A percentile compares a stretch with the other conserved stretches of the same genome.
Evolutionary conservation across 2,888 invertebrate species (phyloP).

Genomic region (Drosophila nr. medialis): DNA sequence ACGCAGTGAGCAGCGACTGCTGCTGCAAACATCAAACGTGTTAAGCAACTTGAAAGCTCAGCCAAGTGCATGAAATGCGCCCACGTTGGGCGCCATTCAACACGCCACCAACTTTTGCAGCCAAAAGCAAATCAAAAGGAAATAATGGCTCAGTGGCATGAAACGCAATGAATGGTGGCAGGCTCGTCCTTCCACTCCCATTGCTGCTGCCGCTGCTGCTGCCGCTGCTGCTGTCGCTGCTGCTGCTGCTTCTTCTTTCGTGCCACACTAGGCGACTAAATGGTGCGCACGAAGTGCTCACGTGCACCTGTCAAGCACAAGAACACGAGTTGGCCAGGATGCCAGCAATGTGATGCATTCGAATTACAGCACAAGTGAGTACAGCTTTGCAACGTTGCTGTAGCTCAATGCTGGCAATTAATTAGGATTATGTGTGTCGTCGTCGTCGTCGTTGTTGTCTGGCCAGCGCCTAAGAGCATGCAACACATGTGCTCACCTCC

Average conservation of each 20-base stretch:
- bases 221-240: not conserved
- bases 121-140: slow-evolving; percentile 78
- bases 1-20: slow-evolving; percentile 40
- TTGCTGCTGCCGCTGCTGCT: not conserved
- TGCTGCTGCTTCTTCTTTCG: slow-evolving; percentile 11
- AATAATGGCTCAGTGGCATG: slow-evolving; percentile 71
- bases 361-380: slow-evolving; percentile 48
- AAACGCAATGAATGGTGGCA: slow-evolving; percentile 42
- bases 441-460: slow-evolving; percentile 34
- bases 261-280: slow-evolving; percentile 56
- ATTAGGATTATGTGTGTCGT: slow-evolving; percentile 80
- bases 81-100: slow-evolving; percentile 56
- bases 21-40: slow-evolving; percentile 70
- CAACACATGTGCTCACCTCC: slow-evolving; percentile 53
- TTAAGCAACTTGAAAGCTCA: slow-evolving; percentile 76
- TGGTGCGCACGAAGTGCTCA: slow-evolving; percentile 78
- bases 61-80: slow-evolving; percentile 75
- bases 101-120: slow-evolving; percentile 77
- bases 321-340: slow-evolving; percentile 9
- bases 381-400: slow-evolving; percentile 39
- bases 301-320: slow-evolving; percentile 64
- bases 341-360: slow-evolving; percentile 45
- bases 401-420: slow-evolving; percentile 72
- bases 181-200: slow-evolving; percentile 1
- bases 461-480: slow-evolving; percentile 68